phyloP scores from a whole-genome alignment of 2,113 vertebrate genomes.

The Chaetorhynchus papuensis region DNA sequence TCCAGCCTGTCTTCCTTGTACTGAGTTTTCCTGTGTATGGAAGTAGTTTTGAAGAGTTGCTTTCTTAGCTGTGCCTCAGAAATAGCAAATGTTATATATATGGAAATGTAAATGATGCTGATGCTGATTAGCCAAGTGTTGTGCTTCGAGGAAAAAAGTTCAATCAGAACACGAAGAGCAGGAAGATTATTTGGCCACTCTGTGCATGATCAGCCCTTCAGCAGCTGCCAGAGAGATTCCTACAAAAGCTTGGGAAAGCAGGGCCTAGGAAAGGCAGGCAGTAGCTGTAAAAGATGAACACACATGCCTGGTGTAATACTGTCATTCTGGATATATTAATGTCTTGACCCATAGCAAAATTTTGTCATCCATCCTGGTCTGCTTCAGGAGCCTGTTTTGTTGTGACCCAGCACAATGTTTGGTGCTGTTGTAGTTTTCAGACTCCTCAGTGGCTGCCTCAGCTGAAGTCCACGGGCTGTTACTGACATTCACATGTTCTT shows the following conservation, averaged over 20 bases:
- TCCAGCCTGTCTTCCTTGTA: not conserved
- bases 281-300: not conserved
- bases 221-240: not conserved
- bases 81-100: not conserved
- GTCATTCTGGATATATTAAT: not conserved
- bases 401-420: not conserved
- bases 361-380: not conserved
- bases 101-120: not conserved
- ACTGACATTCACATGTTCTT: not conserved
- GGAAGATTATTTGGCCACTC: not conserved
- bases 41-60: not conserved
- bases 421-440: not conserved
- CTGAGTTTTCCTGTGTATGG: not conserved
- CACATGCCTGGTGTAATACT: not conserved
- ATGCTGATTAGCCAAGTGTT: conserved; percentile 26
- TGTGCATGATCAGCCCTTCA: not conserved
- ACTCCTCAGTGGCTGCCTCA: not conserved
- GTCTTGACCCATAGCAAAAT: not conserved
- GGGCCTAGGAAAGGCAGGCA: not conserved
- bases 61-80: not conserved
- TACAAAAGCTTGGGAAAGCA: not conserved
- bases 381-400: not conserved
- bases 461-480: not conserved
- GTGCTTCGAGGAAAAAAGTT: not conserved
- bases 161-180: not conserved